Evolutionary conservation across 1,140 invertebrate species (phyloP).

Genomic region (Brachionus rotundiformis): DNA sequence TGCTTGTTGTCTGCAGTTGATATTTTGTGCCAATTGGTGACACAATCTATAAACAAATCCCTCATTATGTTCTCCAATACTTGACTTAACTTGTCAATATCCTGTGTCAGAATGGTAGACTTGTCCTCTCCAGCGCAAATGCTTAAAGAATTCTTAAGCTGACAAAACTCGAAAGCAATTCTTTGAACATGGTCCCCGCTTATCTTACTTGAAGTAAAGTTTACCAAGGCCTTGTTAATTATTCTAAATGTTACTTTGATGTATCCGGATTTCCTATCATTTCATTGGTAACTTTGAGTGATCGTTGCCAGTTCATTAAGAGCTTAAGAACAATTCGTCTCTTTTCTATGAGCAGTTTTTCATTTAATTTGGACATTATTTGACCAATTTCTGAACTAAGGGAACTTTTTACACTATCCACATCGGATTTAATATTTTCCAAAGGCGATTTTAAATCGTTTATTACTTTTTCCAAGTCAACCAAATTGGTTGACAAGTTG

Average conservation of each 20-base stretch:
- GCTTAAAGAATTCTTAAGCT: slow-evolving; percentile 28
- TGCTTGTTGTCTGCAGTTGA: slow-evolving; percentile 12
- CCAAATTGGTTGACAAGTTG: slow-evolving; percentile 85
- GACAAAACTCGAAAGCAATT: slow-evolving; percentile 52
- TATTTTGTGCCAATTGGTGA: slow-evolving; percentile 61
- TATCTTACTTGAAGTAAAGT: slow-evolving; percentile 9
- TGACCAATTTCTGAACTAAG: neutral
- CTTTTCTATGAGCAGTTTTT: slow-evolving; percentile 45
- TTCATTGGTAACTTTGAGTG: slow-evolving; percentile 35
- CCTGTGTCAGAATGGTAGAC: slow-evolving; percentile 52
- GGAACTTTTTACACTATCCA: slow-evolving; percentile 63
- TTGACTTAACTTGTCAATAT: slow-evolving; percentile 62
- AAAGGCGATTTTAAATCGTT: slow-evolving; percentile 76
- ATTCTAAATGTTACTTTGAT: neutral
- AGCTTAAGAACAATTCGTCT: slow-evolving; percentile 25
- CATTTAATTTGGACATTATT: slow-evolving; percentile 21
- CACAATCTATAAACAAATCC: slow-evolving; percentile 67
- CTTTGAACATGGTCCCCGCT: slow-evolving; percentile 37
- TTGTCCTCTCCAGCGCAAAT: slow-evolving; percentile 32
- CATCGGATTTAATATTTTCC: slow-evolving; percentile 76
- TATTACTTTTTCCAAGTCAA: slow-evolving; percentile 83
- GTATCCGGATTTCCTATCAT: slow-evolving; percentile 30
- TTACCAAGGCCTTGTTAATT: neutral
- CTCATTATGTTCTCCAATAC: slow-evolving; percentile 67
- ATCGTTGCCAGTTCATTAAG: slow-evolving; percentile 31